A percentile compares a stretch with the other conserved stretches of the same genome.
phyloP scores from a whole-genome alignment of 2,888 invertebrate genomes.

The Slavum lentiscoides region DNA sequence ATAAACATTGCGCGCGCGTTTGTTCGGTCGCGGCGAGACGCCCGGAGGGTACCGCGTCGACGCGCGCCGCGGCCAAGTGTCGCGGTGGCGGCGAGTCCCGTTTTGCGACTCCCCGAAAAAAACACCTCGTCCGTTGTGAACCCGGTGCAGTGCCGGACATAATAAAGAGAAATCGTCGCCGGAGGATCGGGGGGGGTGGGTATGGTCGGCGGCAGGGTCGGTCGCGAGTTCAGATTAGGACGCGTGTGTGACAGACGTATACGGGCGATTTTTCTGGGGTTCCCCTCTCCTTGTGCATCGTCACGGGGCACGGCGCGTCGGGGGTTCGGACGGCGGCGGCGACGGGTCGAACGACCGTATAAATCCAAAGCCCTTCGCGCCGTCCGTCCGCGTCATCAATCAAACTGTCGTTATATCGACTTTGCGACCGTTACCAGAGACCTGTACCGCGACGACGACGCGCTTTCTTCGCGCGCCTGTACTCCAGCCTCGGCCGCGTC shows the following conservation, averaged over 20 bases:
- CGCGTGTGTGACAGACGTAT: slow-evolving; percentile 31
- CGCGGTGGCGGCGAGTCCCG: too few relatives aligned
- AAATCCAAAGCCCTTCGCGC: slow-evolving; percentile 17
- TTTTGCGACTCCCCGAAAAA: not conserved
- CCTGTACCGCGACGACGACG: too few relatives aligned
- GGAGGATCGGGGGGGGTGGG: not conserved
- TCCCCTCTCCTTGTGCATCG: too few relatives aligned
- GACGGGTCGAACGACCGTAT: not conserved
- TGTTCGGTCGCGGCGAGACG: not conserved
- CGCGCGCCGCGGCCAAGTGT: not conserved
- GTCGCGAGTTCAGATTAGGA: slow-evolving; percentile 31
- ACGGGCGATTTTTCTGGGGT: too few relatives aligned
- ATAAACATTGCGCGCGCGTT: slow-evolving; percentile 28
- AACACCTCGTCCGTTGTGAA: not conserved
- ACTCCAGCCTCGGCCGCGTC: not conserved
- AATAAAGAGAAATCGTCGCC: slow-evolving; percentile 43
- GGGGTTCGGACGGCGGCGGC: not conserved
- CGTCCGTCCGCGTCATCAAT: slow-evolving; percentile 32
- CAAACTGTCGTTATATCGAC: slow-evolving; percentile 39
- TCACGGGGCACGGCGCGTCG: not conserved
- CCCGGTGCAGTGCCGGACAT: not conserved
- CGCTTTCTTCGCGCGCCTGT: not conserved
- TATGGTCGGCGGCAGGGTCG: not conserved
- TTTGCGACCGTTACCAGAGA: not conserved
- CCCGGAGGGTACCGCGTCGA: not conserved